These are phyloP conservation scores for Ophion costatus DNA, from an alignment of 2,888 invertebrate genomes.

Conservation along the genomic window DNA sequence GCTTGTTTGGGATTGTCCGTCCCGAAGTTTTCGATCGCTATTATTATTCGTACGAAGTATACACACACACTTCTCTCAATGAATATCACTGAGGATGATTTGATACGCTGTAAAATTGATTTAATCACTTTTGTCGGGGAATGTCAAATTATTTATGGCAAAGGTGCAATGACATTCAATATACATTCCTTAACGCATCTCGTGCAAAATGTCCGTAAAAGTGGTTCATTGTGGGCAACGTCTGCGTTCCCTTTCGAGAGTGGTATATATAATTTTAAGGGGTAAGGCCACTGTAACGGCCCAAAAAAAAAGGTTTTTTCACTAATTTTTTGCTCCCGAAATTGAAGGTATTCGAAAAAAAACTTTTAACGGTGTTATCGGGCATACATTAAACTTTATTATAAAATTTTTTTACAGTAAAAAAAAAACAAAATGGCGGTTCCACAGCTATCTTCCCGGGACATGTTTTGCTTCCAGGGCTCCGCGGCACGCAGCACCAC, in stretches of 20 bases:
- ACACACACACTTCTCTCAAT: constrained; percentile 4
- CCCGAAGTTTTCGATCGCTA: constrained; percentile 9
- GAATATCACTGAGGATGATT: constrained; percentile 14
- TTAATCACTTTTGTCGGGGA: constrained; percentile 32
- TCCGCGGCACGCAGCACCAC: too few relatives aligned
- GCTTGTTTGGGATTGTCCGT: constrained; percentile 42
- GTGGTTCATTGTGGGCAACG: constrained; percentile 39
- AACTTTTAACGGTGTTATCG: too few relatives aligned
- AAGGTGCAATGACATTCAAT: constrained; percentile 31
- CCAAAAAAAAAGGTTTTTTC: too few relatives aligned
- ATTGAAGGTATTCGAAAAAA: too few relatives aligned
- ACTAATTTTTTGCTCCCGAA: too few relatives aligned
- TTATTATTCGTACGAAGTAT: constrained; percentile 28
- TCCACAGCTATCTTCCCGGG: too few relatives aligned
- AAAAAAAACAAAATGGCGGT: too few relatives aligned
- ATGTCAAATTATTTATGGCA: constrained; percentile 19
- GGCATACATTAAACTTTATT: too few relatives aligned
- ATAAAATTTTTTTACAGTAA: too few relatives aligned
- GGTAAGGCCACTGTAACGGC: too few relatives aligned
- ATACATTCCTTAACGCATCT: constrained; percentile 17
- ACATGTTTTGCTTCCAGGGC: too few relatives aligned
- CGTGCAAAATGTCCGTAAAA: constrained; percentile 13
- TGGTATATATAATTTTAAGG: constrained; percentile 21
- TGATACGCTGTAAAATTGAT: constrained; percentile 20
- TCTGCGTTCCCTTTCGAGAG: constrained; percentile 36